These are phyloP conservation scores for Elegia similella DNA, from an alignment of 2,888 invertebrate genomes.

Conservation along the genomic window DNA sequence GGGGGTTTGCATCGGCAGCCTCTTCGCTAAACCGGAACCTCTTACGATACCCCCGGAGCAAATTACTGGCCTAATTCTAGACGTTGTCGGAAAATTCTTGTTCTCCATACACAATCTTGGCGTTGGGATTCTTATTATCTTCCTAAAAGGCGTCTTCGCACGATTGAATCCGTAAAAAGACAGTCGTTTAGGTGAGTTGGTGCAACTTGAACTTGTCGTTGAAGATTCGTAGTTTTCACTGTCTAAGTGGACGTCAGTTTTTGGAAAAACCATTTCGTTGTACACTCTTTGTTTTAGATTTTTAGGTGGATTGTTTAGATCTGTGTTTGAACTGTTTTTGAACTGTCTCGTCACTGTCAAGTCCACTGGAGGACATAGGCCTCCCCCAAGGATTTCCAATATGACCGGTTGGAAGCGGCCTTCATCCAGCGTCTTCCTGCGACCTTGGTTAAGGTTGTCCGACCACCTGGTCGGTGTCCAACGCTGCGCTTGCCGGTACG, in stretches of 20 bases:
- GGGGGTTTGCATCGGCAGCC: conserved; percentile 67
- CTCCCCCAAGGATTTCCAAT: too few species aligned
- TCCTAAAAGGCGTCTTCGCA: conserved; percentile 66
- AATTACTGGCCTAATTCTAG: conserved; percentile 54
- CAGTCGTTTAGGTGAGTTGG: conserved; percentile 83
- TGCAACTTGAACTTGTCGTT: conserved; percentile 83
- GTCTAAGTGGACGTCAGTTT: conserved; percentile 79
- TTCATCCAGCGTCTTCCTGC: too few species aligned
- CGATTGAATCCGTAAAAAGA: conserved; percentile 64
- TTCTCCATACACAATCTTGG: conserved; percentile 65
- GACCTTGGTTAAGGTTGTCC: too few species aligned
- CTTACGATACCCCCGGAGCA: conserved; percentile 52
- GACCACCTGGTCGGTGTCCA: too few species aligned
- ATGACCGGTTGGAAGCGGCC: too few species aligned
- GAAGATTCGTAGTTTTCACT: conserved; percentile 84
- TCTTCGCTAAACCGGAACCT: conserved; percentile 70
- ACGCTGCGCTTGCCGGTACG: too few species aligned
- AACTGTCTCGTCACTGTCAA: too few species aligned
- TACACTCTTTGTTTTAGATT: conserved; percentile 71
- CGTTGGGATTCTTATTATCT: conserved; percentile 56
- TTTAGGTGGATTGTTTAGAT: conserved; percentile 45
- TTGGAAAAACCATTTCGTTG: conserved; percentile 77
- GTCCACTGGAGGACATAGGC: too few species aligned
- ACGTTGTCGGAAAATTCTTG: conserved; percentile 37
- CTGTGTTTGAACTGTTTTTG: too few species aligned